Evolutionary conservation across 2,113 vertebrate species (phyloP).

Genomic region (Channa argus): DNA sequence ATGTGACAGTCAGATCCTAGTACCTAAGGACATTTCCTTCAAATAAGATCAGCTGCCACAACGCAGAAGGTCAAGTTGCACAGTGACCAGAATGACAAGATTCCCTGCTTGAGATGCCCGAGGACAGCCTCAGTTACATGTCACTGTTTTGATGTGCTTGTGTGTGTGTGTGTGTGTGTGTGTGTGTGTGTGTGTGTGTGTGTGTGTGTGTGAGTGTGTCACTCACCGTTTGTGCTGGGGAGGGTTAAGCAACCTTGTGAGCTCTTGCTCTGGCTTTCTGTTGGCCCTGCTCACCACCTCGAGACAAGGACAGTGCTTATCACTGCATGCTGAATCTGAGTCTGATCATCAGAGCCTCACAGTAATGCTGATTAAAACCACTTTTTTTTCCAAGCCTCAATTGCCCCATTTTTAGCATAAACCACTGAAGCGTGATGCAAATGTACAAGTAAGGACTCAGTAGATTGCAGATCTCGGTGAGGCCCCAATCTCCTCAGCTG

Average conservation of each 20-base stretch:
- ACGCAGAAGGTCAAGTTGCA: conserved; percentile 60
- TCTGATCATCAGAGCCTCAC: conserved; percentile 23
- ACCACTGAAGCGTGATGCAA: conserved; percentile 19
- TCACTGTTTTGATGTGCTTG: conserved; percentile 8
- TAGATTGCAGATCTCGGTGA: neutral
- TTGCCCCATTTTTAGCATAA: conserved; percentile 29
- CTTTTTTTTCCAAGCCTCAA: conserved; percentile 30
- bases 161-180: neutral
- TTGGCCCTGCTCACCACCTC: conserved; percentile 18
- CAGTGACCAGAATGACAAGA: conserved; percentile 61
- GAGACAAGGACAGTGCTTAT: conserved; percentile 30
- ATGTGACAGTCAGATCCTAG: conserved; percentile 38
- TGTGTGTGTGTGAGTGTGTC: conserved; percentile 8
- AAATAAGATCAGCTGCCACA: conserved; percentile 49
- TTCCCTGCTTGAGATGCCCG: conserved; percentile 5
- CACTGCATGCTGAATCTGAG: conserved; percentile 29
- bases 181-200: conserved; percentile 4
- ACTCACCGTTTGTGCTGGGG: neutral
- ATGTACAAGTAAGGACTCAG: conserved; percentile 36
- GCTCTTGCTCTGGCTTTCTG: conserved; percentile 6
- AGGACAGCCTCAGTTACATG: conserved; percentile 30
- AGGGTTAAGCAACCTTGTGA: conserved; percentile 35
- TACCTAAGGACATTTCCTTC: conserved; percentile 47
- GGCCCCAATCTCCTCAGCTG: conserved; percentile 6
- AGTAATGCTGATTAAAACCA: conserved; percentile 46